phyloP scores from a whole-genome alignment of 1,140 invertebrate genomes.

The Drosophila hydei region DNA sequence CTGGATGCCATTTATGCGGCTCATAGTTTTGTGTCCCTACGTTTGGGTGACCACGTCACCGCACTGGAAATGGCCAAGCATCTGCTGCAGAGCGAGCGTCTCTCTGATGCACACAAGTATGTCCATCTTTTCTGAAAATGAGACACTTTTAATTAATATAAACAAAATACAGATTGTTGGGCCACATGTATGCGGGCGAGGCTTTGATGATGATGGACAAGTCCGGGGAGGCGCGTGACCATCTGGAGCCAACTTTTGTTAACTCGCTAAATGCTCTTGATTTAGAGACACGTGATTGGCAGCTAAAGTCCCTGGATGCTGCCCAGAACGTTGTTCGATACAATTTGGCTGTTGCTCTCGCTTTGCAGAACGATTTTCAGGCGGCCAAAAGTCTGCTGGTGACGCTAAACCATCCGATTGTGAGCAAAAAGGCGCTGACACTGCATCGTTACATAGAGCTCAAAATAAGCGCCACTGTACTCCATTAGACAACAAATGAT shows the following conservation, averaged over 20 bases:
- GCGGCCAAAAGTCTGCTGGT: slow-evolving; percentile 89
- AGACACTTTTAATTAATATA: neutral
- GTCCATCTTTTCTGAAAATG: neutral
- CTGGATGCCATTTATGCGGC: slow-evolving; percentile 90
- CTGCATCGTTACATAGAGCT: slow-evolving; percentile 89
- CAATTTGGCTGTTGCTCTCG: slow-evolving; percentile 91
- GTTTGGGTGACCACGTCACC: slow-evolving; percentile 92
- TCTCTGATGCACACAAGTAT: slow-evolving; percentile 82
- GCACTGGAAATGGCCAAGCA: slow-evolving; percentile 89
- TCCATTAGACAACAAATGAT: slow-evolving; percentile 70
- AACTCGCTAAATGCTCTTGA: slow-evolving; percentile 84
- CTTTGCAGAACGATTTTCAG: slow-evolving; percentile 90
- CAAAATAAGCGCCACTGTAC: slow-evolving; percentile 33
- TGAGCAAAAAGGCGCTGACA: slow-evolving; percentile 87
- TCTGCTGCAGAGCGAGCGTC: slow-evolving; percentile 66
- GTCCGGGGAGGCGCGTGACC: slow-evolving; percentile 92
- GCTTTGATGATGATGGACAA: slow-evolving; percentile 93
- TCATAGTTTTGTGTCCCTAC: slow-evolving; percentile 92
- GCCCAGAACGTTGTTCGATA: slow-evolving; percentile 90
- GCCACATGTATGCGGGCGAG: slow-evolving; percentile 95
- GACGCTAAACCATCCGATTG: slow-evolving; percentile 87
- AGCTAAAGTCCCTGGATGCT: slow-evolving; percentile 87
- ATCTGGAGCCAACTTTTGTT: slow-evolving; percentile 92
- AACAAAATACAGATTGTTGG: slow-evolving; percentile 88
- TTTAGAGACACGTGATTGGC: slow-evolving; percentile 86